Evolutionary conservation across 2,888 invertebrate genomes (phyloP), one percentile per base, ranked within the genome.

Genomic region (Tetranychus truncatus): DNA sequence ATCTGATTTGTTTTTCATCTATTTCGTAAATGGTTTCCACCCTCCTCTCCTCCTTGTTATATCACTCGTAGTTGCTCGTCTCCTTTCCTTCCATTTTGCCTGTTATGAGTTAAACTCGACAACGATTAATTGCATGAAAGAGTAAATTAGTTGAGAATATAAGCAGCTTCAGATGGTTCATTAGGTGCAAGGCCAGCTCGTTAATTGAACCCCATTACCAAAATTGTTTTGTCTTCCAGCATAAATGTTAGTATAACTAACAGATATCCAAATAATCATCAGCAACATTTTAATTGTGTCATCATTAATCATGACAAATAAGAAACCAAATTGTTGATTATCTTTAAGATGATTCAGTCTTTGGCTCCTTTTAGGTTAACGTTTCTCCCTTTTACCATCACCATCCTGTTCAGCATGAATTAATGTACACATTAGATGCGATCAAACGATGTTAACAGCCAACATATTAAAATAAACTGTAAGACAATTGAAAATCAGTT

Each of bases 201-300:
- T 55, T 55, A 55, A 55, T 55, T 55, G 55, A 55, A 55, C 55
- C 55, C 55, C 55, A 55, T 55, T 55, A 55, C 55, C 55, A 55
- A 55, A 55, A 15, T 55, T 55, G 9, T 55, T 55, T 55, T 55
- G 11, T 55, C 55, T 55, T 55, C 55, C 15, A 55, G 15, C 11
- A 15, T 15, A 55, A 55, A 55, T 15, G 55, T 15, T 55, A 55
- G 15, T 55, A 55, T 15, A 15, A 55, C 15, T 55, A 9, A 55
- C 55, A 9, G 15, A 55, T 55, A 55, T 55, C 55, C 34, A 34
- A 34, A 34, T 34, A 34, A 55, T 15, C 15, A 9, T 55, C 15
- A 55, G 55, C 15, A 55, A 15, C 55, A 55, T 55, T 55, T 15
- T 55, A 55, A 55, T 55, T 55, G 55, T 55, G 55, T 55, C 15